Base-by-base conservation (phyloP, 1,140 invertebrate genomes). In the Uloborus diversus region DNA sequence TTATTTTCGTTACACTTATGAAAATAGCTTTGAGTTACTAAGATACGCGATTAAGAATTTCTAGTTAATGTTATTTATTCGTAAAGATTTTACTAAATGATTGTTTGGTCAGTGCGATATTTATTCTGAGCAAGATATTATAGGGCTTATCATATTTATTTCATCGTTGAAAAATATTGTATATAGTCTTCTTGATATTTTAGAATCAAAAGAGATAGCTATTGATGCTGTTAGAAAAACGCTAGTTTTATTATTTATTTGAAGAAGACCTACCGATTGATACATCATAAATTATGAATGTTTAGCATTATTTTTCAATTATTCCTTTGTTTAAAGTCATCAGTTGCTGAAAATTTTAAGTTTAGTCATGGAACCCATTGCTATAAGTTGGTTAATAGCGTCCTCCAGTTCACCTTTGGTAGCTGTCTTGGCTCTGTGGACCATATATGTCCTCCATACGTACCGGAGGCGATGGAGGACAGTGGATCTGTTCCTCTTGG, bases 401-500 rank as follows among this genome's bases (percentile, higher is more conserved):
- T 83, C 81, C 25, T 75, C 81, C 2, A 51, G 69, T 33, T 80
- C 83, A 1, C 81, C 83, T 2, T 25, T 82, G 17, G 57, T 84
- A 7, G 79, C 79, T 0, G 79, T 82, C 57, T 76, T 86, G 4
- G 70, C 83, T 25, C 81, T 86, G 20, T 85, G 85, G 83, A 81
- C 84, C 14, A 70, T 86, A 17, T 83, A 83, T 25, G 82, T 86
- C 5, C 84, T 90, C 83, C 88, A 89, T 83, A 88, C 87, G 47
- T 89, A 89, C 80, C 87, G 89, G 17, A 84, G 86, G 0, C 84
- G 86, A 27, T 87, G 90, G 85, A 84, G 89, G 25, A 88, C 88
- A n/a, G 87, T 90, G 79, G 90, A 90, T 69, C 85, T 90, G 25
- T 88, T 90, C 37, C 84, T 90, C 14, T 86, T 89, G 17, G 88